A percentile compares a stretch with the other conserved stretches of the same genome.
Conservation (phyloP, 2,113 vertebrate species). For the Panthera leo region DNA sequence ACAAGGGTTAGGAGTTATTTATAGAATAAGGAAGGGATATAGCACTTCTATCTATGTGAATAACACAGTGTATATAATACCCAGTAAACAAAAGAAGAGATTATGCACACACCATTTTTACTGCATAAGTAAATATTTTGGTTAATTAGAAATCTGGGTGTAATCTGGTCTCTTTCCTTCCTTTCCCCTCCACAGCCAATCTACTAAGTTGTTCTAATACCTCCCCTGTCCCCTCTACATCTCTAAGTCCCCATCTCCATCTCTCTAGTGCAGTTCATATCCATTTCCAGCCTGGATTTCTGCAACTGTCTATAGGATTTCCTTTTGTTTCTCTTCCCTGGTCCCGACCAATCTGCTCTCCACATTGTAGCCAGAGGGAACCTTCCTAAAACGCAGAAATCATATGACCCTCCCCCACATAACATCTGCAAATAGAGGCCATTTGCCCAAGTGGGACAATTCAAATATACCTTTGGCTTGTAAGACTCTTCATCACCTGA, state of each 20-base stretch:
- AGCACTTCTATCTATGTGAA: neutral
- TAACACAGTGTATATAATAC: neutral
- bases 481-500: neutral
- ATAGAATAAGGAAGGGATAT: neutral
- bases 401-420: neutral
- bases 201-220: neutral
- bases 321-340: neutral
- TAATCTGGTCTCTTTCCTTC: neutral
- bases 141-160: neutral
- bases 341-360: neutral
- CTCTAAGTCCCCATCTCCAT: neutral
- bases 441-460: neutral
- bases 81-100: neutral
- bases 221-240: neutral
- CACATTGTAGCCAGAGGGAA: neutral
- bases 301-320: neutral
- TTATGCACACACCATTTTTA: accelerated
- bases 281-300: neutral
- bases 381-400: neutral
- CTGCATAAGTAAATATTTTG: neutral
- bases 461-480: neutral
- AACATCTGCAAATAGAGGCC: neutral
- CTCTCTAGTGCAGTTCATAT: neutral
- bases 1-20: neutral
- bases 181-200: neutral